A percentile compares a stretch with the other conserved stretches of the same genome.
Evolutionary conservation across 2,888 invertebrate species (phyloP).

Genomic region (Onthophagus sagittarius): DNA sequence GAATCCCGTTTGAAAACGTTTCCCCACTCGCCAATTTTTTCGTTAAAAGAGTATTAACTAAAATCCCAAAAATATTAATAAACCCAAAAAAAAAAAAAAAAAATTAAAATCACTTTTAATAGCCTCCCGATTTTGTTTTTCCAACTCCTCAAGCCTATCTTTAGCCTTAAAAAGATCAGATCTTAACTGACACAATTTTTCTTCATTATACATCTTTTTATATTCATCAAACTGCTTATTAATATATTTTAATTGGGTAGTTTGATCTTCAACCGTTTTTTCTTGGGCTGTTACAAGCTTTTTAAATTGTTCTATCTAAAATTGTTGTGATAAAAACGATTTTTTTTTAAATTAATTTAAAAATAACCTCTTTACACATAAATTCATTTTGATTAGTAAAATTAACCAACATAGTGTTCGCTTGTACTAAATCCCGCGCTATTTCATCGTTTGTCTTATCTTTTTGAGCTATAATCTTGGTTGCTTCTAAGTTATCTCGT

Average conservation of each 20-base stretch:
- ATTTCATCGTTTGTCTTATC: constrained; percentile 43
- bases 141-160: constrained; percentile 37
- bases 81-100: constrained; percentile 29
- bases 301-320: constrained; percentile 33
- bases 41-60: constrained; percentile 39
- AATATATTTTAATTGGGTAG: constrained; percentile 32
- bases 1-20: too few species aligned
- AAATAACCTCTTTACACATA: constrained; percentile 38
- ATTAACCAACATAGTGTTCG: constrained; percentile 45
- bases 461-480: constrained; percentile 42
- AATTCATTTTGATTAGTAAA: constrained; percentile 44
- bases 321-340: neutral
- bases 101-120: constrained; percentile 36
- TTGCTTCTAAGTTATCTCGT: constrained; percentile 42
- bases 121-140: constrained; percentile 41
- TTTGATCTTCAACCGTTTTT: constrained; percentile 35
- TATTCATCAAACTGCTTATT: constrained; percentile 39
- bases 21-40: constrained; percentile 34
- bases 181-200: constrained; percentile 35
- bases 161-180: constrained; percentile 34
- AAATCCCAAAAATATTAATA: too few species aligned
- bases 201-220: constrained; percentile 35
- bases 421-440: constrained; percentile 44
- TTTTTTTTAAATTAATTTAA: neutral
- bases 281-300: constrained; percentile 33